Percentiles rank a stretch among this genome's conserved stretches.
Evolutionary conservation across 30 jellyfish, hydroid and myxozoan genomes (phyloP).

Genomic region (Rhopilema esculentum): DNA sequence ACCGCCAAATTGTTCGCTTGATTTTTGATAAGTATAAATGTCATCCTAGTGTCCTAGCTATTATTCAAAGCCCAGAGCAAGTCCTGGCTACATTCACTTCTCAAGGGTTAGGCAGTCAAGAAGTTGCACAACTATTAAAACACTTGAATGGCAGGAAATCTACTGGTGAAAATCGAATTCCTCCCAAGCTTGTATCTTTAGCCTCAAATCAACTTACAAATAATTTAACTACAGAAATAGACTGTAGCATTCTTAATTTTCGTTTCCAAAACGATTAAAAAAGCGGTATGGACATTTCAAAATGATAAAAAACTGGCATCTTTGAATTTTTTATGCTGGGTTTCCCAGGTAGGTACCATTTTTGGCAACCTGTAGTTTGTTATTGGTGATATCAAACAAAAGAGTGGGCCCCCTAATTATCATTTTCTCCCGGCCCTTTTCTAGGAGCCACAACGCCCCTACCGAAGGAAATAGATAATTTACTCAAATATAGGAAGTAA

Average conservation of each 20-base stretch:
- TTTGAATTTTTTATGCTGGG: no score
- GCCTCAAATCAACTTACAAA: background rate
- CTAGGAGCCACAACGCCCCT: no score
- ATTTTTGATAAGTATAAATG: background rate
- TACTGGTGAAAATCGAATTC: slow-evolving; percentile 8
- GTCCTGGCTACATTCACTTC: background rate
- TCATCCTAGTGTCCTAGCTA: background rate
- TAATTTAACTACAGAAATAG: background rate
- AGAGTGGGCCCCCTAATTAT: no score
- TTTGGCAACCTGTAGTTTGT: no score
- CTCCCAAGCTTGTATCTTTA: background rate
- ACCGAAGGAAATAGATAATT: no score
- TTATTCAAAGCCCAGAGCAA: background rate
- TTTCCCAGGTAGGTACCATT: no score
- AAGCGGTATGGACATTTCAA: background rate
- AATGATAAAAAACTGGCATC: no score
- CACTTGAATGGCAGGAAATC: background rate
- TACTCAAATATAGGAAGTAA: no score
- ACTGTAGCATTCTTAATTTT: background rate
- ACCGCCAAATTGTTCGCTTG: no score
- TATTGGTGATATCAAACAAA: no score
- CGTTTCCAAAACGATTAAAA: background rate
- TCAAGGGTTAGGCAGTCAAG: background rate
- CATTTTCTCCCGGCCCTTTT: no score
- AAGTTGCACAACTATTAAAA: background rate